These are phyloP conservation scores for Etheostoma cragini DNA, from an alignment of 2,113 vertebrate species.

Conservation along the genomic window DNA sequence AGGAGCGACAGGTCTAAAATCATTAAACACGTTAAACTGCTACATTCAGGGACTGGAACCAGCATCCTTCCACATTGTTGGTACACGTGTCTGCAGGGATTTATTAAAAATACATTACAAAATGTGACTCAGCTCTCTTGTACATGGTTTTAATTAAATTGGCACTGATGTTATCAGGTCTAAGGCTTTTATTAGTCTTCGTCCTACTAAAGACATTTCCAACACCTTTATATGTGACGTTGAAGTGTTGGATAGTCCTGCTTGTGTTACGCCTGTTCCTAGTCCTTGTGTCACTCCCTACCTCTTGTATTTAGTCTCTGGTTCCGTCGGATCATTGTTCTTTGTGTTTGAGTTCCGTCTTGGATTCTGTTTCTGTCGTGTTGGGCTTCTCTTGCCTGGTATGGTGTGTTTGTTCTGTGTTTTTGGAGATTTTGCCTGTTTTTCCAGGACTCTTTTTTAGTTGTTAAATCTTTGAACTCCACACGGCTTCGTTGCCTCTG, in stretches of 20 bases:
- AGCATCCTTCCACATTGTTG: not conserved
- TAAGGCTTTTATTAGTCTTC: not conserved
- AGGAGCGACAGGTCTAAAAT: not conserved
- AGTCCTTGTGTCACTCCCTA: too few relatives aligned
- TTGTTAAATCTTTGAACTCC: too few relatives aligned
- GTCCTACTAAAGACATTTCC: not conserved
- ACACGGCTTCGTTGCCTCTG: too few relatives aligned
- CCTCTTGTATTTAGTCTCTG: too few relatives aligned
- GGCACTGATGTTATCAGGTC: not conserved
- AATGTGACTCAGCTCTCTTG: not conserved
- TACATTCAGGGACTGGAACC: not conserved
- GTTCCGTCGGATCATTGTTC: too few relatives aligned
- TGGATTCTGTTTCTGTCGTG: too few relatives aligned
- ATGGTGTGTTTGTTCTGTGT: too few relatives aligned
- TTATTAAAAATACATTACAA: not conserved
- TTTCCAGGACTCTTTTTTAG: too few relatives aligned
- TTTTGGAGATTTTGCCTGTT: too few relatives aligned
- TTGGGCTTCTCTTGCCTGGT: too few relatives aligned
- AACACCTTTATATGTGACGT: not conserved
- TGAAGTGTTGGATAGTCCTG: not conserved
- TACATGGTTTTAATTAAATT: not conserved
- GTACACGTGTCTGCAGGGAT: not conserved
- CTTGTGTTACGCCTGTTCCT: too few relatives aligned
- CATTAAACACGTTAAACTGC: not conserved
- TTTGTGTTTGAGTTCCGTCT: too few relatives aligned